Base-by-base conservation (phyloP, 2,888 invertebrate species). In the Ophion ellenae region DNA sequence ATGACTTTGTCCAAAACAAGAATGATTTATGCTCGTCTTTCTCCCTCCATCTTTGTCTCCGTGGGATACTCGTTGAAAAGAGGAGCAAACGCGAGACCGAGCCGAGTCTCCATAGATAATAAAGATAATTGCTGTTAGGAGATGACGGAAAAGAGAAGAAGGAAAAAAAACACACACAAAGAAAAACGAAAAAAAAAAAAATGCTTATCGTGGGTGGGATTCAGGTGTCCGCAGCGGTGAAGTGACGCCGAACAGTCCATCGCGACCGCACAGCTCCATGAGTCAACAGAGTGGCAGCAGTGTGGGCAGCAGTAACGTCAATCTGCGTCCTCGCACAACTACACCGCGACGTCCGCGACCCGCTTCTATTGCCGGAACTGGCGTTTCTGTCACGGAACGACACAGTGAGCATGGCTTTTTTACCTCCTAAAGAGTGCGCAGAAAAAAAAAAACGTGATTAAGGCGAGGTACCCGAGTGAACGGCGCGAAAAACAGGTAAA, bases 221-320 rank as follows among this genome's bases (percentile, higher is more conserved):
- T 91, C 95, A 96, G 96, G 96, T 94, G 95, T 96, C 90, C 95
- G 96, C 90, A 96, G 97, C 89, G 97, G 97, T 89, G 97, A 97
- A 92, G 96, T 96, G 89, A 97, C 97, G 87, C 97, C 97, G 87
- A 95, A 93, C 95, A 96, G 95, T 90, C 96, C 96, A 87, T 98
- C 98, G 90, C 96, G 98, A 94, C 98, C 98, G 88, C 97, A 97
- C 94, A 98, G 98, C 95, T 97, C 98, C 90, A 96, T 98, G 95
- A 98, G 97, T 93, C 96, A 96, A 92, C 95, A 96, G 92, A 96
- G 96, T 93, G 96, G 96, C 93, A 95, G 95, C 92, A 96, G 96
- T 91, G 95, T 96, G 90, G 93, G 91, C 89, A 93, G 93, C 91
- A 93, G 93, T 92, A 93, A 90, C 89, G 93, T 94, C 90, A 94